A percentile compares a stretch with the other conserved stretches of the same genome.
Evolutionary conservation across 2,888 invertebrate species (phyloP).

Genomic region (Brachyopa scutellaris): DNA sequence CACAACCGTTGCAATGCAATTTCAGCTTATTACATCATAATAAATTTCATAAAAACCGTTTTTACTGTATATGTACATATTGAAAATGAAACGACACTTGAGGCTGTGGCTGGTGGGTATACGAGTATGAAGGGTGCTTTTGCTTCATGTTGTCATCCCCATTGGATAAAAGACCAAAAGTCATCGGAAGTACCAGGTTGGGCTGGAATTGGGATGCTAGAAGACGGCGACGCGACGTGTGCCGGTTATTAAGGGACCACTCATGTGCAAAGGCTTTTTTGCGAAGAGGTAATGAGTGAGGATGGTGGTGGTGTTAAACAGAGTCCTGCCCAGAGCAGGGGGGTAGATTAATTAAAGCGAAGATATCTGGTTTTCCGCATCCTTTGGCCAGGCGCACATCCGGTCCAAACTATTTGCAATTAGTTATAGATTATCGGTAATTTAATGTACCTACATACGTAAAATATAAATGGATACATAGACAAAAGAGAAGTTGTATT

Average conservation of each 20-base stretch:
- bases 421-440: conserved; percentile 68
- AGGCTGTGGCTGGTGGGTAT: conserved; percentile 25
- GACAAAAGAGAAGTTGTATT: too few relatives aligned
- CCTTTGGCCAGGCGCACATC: conserved; percentile 43
- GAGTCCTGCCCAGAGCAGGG: not conserved
- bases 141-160: not conserved
- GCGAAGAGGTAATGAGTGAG: conserved; percentile 55
- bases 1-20: conserved; percentile 59
- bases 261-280: conserved; percentile 63
- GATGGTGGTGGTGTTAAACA: conserved; percentile 7
- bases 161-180: conserved; percentile 30
- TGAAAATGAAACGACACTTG: conserved; percentile 50
- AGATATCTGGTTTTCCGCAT: conserved; percentile 47
- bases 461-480: not conserved
- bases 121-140: conserved; percentile 13
- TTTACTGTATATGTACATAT: conserved; percentile 28
- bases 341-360: conserved; percentile 60
- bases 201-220: conserved; percentile 19
- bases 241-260: conserved; percentile 69
- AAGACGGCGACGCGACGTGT: conserved; percentile 59
- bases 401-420: conserved; percentile 66
- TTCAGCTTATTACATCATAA: conserved; percentile 68
- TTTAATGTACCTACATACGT: conserved; percentile 71
- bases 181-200: conserved; percentile 13
- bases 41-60: conserved; percentile 66